Evolutionary conservation across 2,888 invertebrate genomes (phyloP).

Genomic region (Drosophila histrio): DNA sequence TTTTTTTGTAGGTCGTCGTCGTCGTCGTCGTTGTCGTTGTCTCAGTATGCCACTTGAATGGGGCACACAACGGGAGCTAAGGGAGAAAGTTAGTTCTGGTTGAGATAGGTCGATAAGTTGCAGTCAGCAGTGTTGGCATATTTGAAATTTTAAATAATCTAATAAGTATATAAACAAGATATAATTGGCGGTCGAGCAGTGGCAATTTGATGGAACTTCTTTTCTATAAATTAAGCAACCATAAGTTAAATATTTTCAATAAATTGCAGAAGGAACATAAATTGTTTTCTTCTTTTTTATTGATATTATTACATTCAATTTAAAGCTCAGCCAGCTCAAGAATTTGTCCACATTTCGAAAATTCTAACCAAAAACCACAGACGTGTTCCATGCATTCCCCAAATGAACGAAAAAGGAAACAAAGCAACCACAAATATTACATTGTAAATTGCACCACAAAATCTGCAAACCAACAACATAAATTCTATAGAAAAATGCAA

Average conservation of each 20-base stretch:
- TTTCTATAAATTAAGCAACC: background rate
- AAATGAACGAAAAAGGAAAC: background rate
- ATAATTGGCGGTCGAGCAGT: too few species aligned
- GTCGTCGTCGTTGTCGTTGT: conserved; percentile 50
- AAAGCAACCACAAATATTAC: conserved; percentile 46
- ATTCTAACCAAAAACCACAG: background rate
- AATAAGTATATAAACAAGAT: background rate
- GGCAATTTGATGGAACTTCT: background rate
- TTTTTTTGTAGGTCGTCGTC: conserved; percentile 59
- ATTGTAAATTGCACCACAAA: conserved; percentile 40
- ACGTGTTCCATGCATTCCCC: background rate
- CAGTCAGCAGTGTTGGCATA: conserved; percentile 5
- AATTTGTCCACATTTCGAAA: conserved; percentile 2
- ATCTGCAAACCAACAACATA: conserved; percentile 39
- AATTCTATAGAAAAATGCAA: conserved; percentile 42
- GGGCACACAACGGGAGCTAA: background rate
- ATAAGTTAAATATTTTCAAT: background rate
- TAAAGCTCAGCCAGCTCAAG: conserved; percentile 1
- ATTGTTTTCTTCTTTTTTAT: background rate
- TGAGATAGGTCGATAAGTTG: conserved; percentile 35
- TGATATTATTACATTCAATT: background rate
- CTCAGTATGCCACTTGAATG: conserved; percentile 55
- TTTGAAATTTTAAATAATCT: background rate
- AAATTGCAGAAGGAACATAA: background rate
- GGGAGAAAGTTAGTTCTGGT: conserved; percentile 18